Percentiles rank a stretch among this genome's conserved stretches.
phyloP scores from a whole-genome alignment of 2,113 vertebrate species.

The Tenrec ecaudatus region DNA sequence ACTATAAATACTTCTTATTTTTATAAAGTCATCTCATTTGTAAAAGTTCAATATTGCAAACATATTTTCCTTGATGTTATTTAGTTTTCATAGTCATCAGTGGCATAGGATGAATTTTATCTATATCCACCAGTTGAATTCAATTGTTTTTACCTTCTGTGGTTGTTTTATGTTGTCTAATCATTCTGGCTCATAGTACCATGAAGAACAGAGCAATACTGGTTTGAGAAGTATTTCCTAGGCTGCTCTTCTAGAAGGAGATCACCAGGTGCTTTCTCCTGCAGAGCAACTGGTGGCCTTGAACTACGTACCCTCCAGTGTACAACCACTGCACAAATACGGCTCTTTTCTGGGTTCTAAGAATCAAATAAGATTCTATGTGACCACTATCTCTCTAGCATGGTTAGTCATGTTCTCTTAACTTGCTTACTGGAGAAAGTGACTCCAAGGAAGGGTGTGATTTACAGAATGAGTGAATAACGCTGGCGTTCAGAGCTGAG shows the following conservation, averaged over 20 bases:
- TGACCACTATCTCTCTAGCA: not conserved
- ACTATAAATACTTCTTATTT: not conserved
- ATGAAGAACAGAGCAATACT: not conserved
- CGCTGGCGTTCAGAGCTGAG: not conserved
- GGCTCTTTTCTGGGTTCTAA: not conserved
- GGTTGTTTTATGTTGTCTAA: not conserved
- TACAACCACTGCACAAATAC: not conserved
- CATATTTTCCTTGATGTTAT: not conserved
- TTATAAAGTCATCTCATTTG: not conserved
- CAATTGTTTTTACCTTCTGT: not conserved
- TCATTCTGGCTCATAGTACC: not conserved
- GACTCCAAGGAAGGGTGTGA: not conserved
- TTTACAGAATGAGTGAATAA: not conserved
- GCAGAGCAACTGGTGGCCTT: too few species aligned
- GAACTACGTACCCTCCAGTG: too few species aligned
- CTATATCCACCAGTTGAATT: not conserved
- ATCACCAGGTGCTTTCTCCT: not conserved
- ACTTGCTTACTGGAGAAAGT: not conserved
- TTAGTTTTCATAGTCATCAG: not conserved
- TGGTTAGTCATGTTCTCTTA: not conserved
- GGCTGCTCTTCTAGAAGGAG: not conserved
- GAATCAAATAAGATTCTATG: not conserved
- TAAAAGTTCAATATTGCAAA: not conserved
- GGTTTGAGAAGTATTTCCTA: not conserved
- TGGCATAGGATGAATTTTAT: not conserved